A percentile compares a stretch with the other conserved stretches of the same genome.
Evolutionary conservation across 2,113 vertebrate species (phyloP).

Genomic region (Delphinapterus leucas): DNA sequence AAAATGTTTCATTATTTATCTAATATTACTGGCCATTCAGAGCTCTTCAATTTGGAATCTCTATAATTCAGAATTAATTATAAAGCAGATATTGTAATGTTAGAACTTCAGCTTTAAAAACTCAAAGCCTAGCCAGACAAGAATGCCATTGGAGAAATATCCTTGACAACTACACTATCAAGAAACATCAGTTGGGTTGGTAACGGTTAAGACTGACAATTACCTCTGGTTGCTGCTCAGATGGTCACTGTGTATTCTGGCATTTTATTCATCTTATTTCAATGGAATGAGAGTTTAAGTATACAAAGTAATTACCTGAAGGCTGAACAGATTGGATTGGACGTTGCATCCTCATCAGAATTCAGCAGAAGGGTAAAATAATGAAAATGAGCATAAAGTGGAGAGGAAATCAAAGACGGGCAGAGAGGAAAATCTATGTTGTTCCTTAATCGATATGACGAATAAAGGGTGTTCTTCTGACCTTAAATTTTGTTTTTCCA

Average conservation of each 20-base stretch:
- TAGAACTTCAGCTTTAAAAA: background rate
- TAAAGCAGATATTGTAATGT: background rate
- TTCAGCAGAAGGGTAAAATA: background rate
- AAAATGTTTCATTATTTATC: background rate
- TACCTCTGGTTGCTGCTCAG: background rate
- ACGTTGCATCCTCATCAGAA: conserved; percentile 31
- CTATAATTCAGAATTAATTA: background rate
- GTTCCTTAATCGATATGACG: background rate
- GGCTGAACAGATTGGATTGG: conserved; percentile 40
- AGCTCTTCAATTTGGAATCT: background rate
- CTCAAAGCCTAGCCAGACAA: background rate
- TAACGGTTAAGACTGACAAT: background rate
- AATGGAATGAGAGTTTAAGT: conserved; percentile 40
- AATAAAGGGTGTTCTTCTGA: background rate
- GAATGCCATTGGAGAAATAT: background rate
- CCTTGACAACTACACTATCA: background rate
- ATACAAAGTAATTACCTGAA: conserved; percentile 49
- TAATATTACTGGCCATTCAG: background rate
- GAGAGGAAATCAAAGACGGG: background rate
- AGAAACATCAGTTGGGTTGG: background rate
- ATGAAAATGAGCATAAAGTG: background rate
- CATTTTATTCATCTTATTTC: conserved; percentile 46
- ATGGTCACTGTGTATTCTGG: background rate
- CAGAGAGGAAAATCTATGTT: background rate
- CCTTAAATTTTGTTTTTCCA: background rate